Conservation (phyloP, 2,888 invertebrate species). For the Lithophane leautieri region DNA sequence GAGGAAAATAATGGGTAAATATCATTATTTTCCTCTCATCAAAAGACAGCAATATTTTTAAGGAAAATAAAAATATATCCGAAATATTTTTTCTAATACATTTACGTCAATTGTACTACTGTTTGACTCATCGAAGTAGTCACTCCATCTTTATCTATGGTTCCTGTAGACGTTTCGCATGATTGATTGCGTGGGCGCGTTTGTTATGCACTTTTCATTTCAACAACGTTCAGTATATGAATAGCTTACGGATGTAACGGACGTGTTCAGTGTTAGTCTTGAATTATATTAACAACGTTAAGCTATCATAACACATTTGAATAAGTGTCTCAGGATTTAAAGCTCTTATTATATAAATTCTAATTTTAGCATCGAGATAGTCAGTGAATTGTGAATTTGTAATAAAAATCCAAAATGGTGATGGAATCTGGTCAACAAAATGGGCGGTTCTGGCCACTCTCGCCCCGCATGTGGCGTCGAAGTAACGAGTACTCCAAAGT, state of each 20-base stretch:
- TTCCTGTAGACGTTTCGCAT: slow-evolving; percentile 72
- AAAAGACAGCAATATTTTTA: neutral
- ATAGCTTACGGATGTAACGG: slow-evolving; percentile 72
- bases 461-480: slow-evolving; percentile 86
- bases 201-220: slow-evolving; percentile 75
- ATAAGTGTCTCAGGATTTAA: slow-evolving; percentile 54
- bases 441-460: slow-evolving; percentile 87
- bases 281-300: slow-evolving; percentile 39
- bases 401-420: slow-evolving; percentile 82
- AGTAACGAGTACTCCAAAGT: slow-evolving; percentile 88
- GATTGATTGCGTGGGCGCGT: slow-evolving; percentile 72
- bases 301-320: slow-evolving; percentile 16
- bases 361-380: slow-evolving; percentile 76
- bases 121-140: slow-evolving; percentile 73
- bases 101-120: slow-evolving; percentile 30
- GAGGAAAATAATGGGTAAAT: slow-evolving; percentile 10
- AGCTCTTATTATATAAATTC: slow-evolving; percentile 15
- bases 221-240: slow-evolving; percentile 75
- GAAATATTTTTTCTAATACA: slow-evolving; percentile 28
- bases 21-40: neutral
- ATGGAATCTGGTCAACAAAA: slow-evolving; percentile 86
- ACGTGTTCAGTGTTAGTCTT: slow-evolving; percentile 67
- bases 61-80: slow-evolving; percentile 20
- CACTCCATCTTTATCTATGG: slow-evolving; percentile 73
- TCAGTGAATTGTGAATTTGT: slow-evolving; percentile 66